Percentiles rank a stretch among this genome's conserved stretches.
phyloP scores from a whole-genome alignment of 2,113 vertebrate species.

The Blennius ocellaris region DNA sequence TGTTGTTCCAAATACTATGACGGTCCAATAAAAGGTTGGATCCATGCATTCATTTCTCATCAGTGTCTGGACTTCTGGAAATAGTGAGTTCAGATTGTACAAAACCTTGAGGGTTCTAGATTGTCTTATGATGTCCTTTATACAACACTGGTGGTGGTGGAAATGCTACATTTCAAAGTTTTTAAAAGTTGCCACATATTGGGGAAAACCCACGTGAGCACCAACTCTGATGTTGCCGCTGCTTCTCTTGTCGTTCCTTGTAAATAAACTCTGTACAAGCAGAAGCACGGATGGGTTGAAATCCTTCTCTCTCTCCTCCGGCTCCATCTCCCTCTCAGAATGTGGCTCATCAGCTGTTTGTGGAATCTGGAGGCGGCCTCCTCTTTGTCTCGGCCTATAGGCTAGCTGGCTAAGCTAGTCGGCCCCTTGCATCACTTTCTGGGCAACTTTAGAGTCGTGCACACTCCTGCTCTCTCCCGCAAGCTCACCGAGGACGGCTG shows the following conservation, averaged over 20 bases:
- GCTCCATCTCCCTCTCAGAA: constrained; percentile 65
- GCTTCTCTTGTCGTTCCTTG: not conserved
- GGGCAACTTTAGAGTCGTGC: constrained; percentile 80
- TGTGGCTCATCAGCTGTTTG: constrained; percentile 83
- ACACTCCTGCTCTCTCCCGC: constrained; percentile 67
- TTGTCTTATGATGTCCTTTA: too few species aligned
- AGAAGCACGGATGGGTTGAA: constrained; percentile 24
- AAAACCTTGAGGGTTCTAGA: too few species aligned
- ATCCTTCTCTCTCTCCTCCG: constrained; percentile 48
- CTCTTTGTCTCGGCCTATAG: constrained; percentile 81
- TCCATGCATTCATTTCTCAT: too few species aligned
- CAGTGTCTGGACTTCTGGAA: too few species aligned
- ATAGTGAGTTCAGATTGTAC: too few species aligned
- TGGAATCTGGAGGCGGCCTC: constrained; percentile 76
- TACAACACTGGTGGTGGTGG: too few species aligned
- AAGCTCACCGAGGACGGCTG: constrained; percentile 47
- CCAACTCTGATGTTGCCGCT: constrained; percentile 1
- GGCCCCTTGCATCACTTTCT: constrained; percentile 78
- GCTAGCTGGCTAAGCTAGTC: constrained; percentile 78
- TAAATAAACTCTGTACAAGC: not conserved
- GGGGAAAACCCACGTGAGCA: constrained; percentile 35
- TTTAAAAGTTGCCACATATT: constrained; percentile 27
- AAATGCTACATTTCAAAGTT: too few species aligned
- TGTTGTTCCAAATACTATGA: too few species aligned
- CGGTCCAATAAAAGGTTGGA: too few species aligned